Base-by-base conservation (phyloP, 2,888 invertebrate genomes). In the Parnassius apollo region DNA sequence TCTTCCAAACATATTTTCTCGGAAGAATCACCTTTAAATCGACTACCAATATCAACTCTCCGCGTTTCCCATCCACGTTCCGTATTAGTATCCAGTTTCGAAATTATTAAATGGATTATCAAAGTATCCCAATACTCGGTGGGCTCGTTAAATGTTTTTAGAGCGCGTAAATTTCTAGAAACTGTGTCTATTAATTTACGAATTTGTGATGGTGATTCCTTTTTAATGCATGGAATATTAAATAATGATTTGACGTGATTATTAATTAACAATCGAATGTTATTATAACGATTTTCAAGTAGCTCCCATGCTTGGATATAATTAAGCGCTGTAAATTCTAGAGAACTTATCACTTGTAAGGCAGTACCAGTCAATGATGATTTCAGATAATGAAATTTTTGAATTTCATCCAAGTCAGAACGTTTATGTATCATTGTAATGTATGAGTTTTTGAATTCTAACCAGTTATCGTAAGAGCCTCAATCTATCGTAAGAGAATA, bases 231-330 rank as follows among this genome's bases (percentile, higher is more conserved):
- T 4, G 52, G 59, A 12, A 64, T 56, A 18, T 49, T 52, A 60
- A 68, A 67, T 22, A 67, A 58, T 1, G 67, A 61, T 60, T 67
- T 68, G n/a, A 68, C 50, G 22, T 68, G 70, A 55, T 68, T 67
- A 42, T 70, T 66, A 11, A 70, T 54, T 12, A 70, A 57, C 1
- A 70, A 49, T 9, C 66, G 49, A 25, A 25, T 50, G 49, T 70
- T 70, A 61, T 68, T 59, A 35, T 55, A 70, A 11, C 70, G 49
- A 48, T 65, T 64, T 25, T 25, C 25, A 25, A 25, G 2, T 25
- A 25, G 25, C 25, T 25, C 25, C 25, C 25, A 25, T 25, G 25
- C 25, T 25, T 25, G 25, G 25, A 25, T 25, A 25, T 25, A 25
- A 25, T 25, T 25, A 25, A 25, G 25, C 25, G 25, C 25, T 25